A percentile compares a stretch with the other conserved stretches of the same genome.
Evolutionary conservation across 2,113 vertebrate species (phyloP).

Genomic region (Dermatemys mawii): DNA sequence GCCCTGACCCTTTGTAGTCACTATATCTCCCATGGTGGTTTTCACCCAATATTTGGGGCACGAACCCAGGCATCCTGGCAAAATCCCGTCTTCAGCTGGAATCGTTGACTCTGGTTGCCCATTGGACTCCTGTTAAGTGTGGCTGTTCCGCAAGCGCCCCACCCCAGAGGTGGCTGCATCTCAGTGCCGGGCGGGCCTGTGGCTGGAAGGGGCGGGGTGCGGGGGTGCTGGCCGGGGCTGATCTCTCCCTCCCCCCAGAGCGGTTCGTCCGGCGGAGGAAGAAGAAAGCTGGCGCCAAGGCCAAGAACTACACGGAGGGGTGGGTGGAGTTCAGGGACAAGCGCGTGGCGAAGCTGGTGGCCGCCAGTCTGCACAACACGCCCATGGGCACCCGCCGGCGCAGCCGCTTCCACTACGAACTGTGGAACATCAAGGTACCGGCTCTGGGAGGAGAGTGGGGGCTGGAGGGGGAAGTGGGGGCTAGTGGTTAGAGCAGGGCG

Average conservation of each 20-base stretch:
- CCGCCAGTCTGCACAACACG: constrained; percentile 85
- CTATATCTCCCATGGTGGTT: neutral
- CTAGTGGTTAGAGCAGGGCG: no score
- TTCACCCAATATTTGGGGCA: neutral
- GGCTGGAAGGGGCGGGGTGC: neutral
- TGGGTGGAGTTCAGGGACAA: constrained; percentile 94
- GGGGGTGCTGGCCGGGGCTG: neutral
- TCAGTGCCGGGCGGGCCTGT: neutral
- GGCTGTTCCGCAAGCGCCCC: neutral
- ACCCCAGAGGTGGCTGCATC: neutral
- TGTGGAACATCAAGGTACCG: constrained; percentile 78
- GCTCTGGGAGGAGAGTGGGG: no score
- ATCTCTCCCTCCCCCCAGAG: constrained; percentile 37
- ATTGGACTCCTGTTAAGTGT: neutral
- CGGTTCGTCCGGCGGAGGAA: constrained; percentile 75
- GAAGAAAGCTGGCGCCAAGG: constrained; percentile 76
- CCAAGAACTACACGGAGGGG: constrained; percentile 86
- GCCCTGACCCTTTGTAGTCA: neutral
- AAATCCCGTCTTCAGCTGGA: neutral
- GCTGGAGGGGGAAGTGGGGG: no score
- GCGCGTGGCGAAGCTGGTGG: constrained; percentile 85
- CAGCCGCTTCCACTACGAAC: constrained; percentile 83
- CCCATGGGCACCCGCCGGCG: constrained; percentile 84
- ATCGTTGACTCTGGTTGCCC: neutral
- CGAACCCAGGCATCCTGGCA: neutral